Evolutionary conservation across 2,113 vertebrate species (phyloP).

Genomic region (Eudorcas thomsonii): DNA sequence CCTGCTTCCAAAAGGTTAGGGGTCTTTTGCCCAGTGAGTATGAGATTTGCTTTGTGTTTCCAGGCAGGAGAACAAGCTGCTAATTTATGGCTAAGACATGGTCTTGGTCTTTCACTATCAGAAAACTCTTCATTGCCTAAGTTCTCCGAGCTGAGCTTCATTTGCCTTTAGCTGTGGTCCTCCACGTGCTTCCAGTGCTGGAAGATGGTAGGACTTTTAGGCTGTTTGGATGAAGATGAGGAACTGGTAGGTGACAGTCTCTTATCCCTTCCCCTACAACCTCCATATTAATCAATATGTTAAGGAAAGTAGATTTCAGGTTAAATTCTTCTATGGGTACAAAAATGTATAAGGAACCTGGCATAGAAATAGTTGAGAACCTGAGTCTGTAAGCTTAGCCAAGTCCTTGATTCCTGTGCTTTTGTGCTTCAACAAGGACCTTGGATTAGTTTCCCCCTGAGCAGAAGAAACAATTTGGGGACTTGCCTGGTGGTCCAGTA

Average conservation of each 20-base stretch:
- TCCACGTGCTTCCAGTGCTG: rapidly evolving
- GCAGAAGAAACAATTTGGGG: not conserved
- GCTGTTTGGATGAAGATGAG: rapidly evolving
- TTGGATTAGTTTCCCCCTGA: not conserved
- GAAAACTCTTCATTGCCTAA: not conserved
- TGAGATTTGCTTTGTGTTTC: not conserved
- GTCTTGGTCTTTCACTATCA: not conserved
- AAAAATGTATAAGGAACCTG: not conserved
- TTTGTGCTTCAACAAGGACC: not conserved
- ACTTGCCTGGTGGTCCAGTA: not conserved
- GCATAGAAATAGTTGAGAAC: not conserved
- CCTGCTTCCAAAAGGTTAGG: not conserved
- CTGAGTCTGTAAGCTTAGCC: not conserved
- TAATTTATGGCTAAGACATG: not conserved
- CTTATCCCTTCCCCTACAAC: rapidly evolving
- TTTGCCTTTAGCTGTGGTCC: not conserved
- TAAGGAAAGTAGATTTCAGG: not conserved
- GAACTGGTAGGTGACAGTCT: rapidly evolving
- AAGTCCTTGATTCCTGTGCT: not conserved
- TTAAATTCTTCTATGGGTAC: not conserved
- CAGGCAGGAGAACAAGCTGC: not conserved
- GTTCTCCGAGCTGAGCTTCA: not conserved
- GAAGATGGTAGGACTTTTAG: not conserved
- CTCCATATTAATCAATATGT: not conserved
- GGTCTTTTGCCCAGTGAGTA: not conserved